phyloP scores from a whole-genome alignment of 2,888 invertebrate genomes.

The Diloba caeruleocephala region DNA sequence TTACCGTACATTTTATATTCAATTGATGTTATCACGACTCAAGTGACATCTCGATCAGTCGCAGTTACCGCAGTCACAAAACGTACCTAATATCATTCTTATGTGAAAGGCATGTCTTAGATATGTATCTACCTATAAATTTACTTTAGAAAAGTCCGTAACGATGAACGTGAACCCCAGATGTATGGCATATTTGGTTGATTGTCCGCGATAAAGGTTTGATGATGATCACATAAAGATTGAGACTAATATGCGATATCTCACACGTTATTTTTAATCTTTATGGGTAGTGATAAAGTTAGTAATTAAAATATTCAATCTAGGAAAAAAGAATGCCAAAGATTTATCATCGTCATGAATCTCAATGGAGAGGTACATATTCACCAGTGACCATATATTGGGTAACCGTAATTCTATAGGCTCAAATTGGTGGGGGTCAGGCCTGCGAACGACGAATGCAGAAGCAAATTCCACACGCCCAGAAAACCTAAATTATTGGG shows the following conservation, averaged over 20 bases:
- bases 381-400: no score
- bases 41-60: no score
- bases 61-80: background rate
- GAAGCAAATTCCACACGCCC: no score
- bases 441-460: no score
- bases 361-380: no score
- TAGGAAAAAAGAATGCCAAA: conserved; percentile 15
- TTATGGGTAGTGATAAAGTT: conserved; percentile 27
- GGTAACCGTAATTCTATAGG: no score
- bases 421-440: no score
- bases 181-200: conserved; percentile 21
- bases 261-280: conserved; percentile 29
- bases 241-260: conserved; percentile 36
- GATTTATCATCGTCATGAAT: conserved; percentile 10
- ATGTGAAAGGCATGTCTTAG: conserved; percentile 10
- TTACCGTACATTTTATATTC: no score
- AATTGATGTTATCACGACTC: no score
- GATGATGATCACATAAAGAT: conserved; percentile 40
- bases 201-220: conserved; percentile 32
- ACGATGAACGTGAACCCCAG: conserved; percentile 7
- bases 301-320: conserved; percentile 40
- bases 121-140: conserved; percentile 42
- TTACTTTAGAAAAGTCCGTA: conserved; percentile 28
- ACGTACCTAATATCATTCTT: background rate
- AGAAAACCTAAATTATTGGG: no score